Evolutionary conservation across 1,140 invertebrate species (phyloP), one percentile per base, ranked within the genome.

Genomic region (Phortica variegata): DNA sequence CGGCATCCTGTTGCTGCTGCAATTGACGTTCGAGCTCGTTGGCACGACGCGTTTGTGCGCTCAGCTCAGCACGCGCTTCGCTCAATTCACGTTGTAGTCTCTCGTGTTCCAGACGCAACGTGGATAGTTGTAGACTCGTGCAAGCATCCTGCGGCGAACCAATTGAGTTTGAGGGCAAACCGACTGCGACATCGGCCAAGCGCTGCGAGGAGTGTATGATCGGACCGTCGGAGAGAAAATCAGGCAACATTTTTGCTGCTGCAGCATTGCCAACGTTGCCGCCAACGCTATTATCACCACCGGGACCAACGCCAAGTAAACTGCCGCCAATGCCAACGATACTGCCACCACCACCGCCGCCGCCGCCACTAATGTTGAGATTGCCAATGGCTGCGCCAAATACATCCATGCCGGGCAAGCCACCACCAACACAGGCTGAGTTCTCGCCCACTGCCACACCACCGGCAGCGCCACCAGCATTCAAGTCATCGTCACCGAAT

Each of bases 201-300:
- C 78, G 63, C 43, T 76, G 74, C 17, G 73, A 75, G 20, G 78
- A 73, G 55, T 79, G 78, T 49, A 78, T 77, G 50, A 87, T 86
- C 10, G 86, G 84, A 9, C 85, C 85, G 70, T 88, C 86, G 12
- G 84, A 85, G 23, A 88, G 77, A 74, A 88, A 88, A 58, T 88
- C 86, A 13, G 86, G 86, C 40, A 87, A 76, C 68, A 84, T 83
- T 72, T 85, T 69, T 13, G 50, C 38, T 26, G 21, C 38, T 31
- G 39, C 50, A 38, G 20, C 39, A 37, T 33, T 39, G 0, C 32
- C 19, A 38, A 40, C 39, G 12, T 13, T 21, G 42, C 18, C 2
- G n/a, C 12, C 12, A n/a, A n/a, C n/a, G n/a, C 33, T 7, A 46
- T 40, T 15, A 40, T 41, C n/a, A 36, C 17, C 12, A 31, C 36